Base-by-base conservation (phyloP, 2,797 vertebrate species). In the Agapornis canus region DNA sequence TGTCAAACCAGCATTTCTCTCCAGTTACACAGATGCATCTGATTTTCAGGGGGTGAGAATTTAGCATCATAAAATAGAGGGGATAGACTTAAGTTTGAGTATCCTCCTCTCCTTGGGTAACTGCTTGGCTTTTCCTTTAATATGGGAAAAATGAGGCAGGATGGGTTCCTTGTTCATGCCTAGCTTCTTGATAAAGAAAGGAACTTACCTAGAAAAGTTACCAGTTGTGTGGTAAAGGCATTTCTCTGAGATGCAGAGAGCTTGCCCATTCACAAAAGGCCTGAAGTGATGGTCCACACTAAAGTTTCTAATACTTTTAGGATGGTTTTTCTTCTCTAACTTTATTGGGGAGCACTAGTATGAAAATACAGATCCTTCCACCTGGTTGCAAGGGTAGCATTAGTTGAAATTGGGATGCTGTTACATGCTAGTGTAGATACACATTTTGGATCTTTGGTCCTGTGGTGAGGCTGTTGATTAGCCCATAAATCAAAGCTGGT, bases 401-500 rank as follows among this genome's bases (percentile, higher is more conserved):
- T 64, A 76, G 17, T 13, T 86, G 69, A 61, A 86, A 59, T 9
- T 5, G 3, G 10, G 49, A 75, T 71, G 54, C 25, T 71, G 20
- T 43, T 66, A 54, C 0, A 0, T 80, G 42, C 19, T 83, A n/a
- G 27, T 35, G 14, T 52, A 92, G 48, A 47, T 86, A 23, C 0
- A 2, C 1, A 2, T 89, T 93, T 84, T 89, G 47, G 61, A 22
- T 85, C 39, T 85, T 80, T 54, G 20, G 25, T 57, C 18, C 20
- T 57, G 17, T 70, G 42, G 26, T 81, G 43, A 93, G 94, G 47
- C n/a, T 89, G 39, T 83, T 65, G 81, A 47, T 90, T 75, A 54
- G 42, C 60, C 52, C n/a, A 4, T 81, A 87, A 94, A 75, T 78
- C 23, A 78, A 61, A 92, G 39, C 2, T 56, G 35, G 10, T 47